These are phyloP conservation scores for Holacanthus passer DNA, from an alignment of 2,113 vertebrate genomes.

Conservation along the genomic window DNA sequence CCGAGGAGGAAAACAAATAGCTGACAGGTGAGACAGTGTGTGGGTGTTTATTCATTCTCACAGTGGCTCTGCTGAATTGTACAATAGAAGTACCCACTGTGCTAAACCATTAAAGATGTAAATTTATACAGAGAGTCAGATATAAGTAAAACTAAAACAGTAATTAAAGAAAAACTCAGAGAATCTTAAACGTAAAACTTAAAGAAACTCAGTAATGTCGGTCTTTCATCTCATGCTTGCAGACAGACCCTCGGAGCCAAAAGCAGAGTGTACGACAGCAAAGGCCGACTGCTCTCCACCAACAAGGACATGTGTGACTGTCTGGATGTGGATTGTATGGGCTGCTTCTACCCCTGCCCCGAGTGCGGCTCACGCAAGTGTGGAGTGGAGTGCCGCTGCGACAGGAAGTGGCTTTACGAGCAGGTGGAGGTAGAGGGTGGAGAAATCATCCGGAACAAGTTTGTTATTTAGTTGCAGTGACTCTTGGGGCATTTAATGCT, in stretches of 20 bases:
- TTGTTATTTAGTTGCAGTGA: conserved; percentile 76
- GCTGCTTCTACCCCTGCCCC: conserved; percentile 96
- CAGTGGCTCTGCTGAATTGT: neutral
- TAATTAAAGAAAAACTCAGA: conserved; percentile 10
- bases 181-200: neutral
- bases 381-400: conserved; percentile 94
- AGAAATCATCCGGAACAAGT: conserved; percentile 95
- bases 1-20: conserved; percentile 70
- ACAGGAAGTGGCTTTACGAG: conserved; percentile 98
- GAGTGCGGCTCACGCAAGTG: conserved; percentile 93
- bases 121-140: conserved; percentile 9
- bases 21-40: conserved; percentile 72
- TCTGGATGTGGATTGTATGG: conserved; percentile 94
- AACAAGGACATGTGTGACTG: conserved; percentile 96
- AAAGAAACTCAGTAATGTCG: neutral
- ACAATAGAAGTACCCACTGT: neutral
- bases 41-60: neutral
- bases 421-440: conserved; percentile 98
- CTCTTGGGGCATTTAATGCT: neutral
- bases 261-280: conserved; percentile 94
- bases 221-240: conserved; percentile 28
- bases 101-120: neutral
- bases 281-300: conserved; percentile 91
- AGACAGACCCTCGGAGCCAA: conserved; percentile 90
- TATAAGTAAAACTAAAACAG: conserved; percentile 16